Conservation (phyloP, 2,888 invertebrate genomes). For the Eilema sororculum region DNA sequence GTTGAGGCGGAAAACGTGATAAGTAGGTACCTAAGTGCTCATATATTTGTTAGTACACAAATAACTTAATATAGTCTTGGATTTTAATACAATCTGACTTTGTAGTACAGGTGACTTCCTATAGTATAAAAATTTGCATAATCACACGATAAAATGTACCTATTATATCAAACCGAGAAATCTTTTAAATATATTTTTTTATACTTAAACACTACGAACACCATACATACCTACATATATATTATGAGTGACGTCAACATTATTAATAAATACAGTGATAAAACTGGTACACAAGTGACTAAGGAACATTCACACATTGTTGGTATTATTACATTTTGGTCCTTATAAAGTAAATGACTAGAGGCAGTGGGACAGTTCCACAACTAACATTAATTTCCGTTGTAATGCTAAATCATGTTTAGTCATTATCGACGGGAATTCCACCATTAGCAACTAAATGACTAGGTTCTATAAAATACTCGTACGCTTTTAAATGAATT, state of each 20-base stretch:
- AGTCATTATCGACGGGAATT: conserved; percentile 1
- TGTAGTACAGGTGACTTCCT: conserved; percentile 42
- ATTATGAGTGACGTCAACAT: conserved; percentile 42
- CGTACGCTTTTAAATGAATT: not conserved
- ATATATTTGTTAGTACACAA: conserved; percentile 41
- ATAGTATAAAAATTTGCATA: conserved; percentile 49
- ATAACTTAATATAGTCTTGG: conserved; percentile 28
- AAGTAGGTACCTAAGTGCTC: conserved; percentile 42
- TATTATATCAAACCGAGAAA: conserved; percentile 44
- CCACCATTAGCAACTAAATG: conserved; percentile 2
- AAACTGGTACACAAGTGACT: conserved; percentile 8
- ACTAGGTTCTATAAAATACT: conserved; percentile 8
- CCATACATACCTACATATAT: conserved; percentile 2
- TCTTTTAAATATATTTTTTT: conserved; percentile 35
- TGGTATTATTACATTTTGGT: conserved; percentile 3
- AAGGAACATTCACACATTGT: conserved; percentile 2
- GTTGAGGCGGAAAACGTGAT: conserved; percentile 55
- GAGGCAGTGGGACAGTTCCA: conserved; percentile 7
- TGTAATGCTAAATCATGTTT: conserved; percentile 12
- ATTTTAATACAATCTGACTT: conserved; percentile 44
- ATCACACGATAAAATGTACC: conserved; percentile 43
- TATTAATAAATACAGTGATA: not conserved
- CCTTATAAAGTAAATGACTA: conserved; percentile 20
- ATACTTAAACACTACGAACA: conserved; percentile 24
- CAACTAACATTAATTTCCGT: conserved; percentile 8